Percentiles rank a stretch among this genome's conserved stretches.
These are phyloP conservation scores for Scaptomyza graminum DNA, from an alignment of 1,140 invertebrate species.

Conservation along the genomic window DNA sequence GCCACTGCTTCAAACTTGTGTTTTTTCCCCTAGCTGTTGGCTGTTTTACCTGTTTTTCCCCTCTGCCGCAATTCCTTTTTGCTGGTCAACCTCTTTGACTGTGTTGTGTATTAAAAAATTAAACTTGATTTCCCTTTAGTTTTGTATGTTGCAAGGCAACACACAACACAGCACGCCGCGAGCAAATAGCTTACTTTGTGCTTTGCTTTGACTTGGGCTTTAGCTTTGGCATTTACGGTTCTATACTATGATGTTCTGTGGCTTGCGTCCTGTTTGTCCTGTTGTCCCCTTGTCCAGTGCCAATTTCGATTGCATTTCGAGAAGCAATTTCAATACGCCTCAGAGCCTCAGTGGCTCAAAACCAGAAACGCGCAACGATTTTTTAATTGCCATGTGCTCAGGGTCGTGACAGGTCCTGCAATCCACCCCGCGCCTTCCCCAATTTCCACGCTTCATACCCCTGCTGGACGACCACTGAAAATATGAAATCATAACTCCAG, in stretches of 20 bases:
- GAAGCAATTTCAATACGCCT: constrained; percentile 80
- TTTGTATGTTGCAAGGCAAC: constrained; percentile 59
- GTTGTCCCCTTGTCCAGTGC: constrained; percentile 37
- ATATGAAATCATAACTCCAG: constrained; percentile 69
- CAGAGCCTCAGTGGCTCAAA: constrained; percentile 55
- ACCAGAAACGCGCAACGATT: constrained; percentile 67
- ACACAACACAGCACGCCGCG: constrained; percentile 57
- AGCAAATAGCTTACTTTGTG: constrained; percentile 69
- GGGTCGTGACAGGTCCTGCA: constrained; percentile 28
- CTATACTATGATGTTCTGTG: background rate
- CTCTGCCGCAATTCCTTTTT: background rate
- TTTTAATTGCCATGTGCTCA: constrained; percentile 78
- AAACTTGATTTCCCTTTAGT: constrained; percentile 81
- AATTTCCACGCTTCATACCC: background rate
- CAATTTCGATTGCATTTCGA: constrained; percentile 72
- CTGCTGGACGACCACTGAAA: constrained; percentile 38
- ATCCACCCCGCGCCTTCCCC: too few relatives aligned
- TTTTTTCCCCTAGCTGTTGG: constrained; percentile 3
- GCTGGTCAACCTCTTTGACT: constrained; percentile 54
- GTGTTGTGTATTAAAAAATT: constrained; percentile 75
- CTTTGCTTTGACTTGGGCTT: constrained; percentile 52
- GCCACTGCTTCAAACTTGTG: constrained; percentile 34
- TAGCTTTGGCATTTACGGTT: background rate
- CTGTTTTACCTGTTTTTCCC: background rate
- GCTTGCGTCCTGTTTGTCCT: background rate